phyloP scores from a whole-genome alignment of 2,797 vertebrate genomes.

The Sebastes alutus region DNA sequence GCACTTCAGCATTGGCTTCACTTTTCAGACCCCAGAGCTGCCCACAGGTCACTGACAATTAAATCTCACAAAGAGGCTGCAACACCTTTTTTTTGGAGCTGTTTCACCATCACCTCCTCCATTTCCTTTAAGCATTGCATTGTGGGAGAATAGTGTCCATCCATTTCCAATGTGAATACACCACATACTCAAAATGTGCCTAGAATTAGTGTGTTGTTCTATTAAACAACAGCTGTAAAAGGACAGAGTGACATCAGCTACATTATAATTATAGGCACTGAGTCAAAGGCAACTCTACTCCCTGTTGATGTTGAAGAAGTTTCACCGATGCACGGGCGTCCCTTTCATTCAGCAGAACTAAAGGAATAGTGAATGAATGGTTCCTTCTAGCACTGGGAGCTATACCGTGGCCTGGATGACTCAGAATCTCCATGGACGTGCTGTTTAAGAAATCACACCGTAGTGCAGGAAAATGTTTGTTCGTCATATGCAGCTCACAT shows the following conservation, averaged over 20 bases:
- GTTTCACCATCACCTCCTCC: background rate
- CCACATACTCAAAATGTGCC: background rate
- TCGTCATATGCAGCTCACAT: background rate
- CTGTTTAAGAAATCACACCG: background rate
- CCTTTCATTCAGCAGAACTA: background rate
- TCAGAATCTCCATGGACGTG: background rate
- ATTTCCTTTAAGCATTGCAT: background rate
- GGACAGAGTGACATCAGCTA: background rate
- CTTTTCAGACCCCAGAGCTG: too few species aligned
- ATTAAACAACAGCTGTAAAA: background rate
- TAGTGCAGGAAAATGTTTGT: background rate
- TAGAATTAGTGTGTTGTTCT: background rate
- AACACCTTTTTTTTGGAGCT: background rate
- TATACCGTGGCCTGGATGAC: background rate
- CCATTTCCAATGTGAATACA: background rate
- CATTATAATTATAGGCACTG: background rate
- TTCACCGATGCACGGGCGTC: background rate
- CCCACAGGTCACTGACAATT: background rate
- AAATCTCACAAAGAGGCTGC: background rate
- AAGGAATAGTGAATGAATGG: background rate
- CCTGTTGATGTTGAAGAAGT: background rate
- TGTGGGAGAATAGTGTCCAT: background rate
- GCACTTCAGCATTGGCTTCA: accelerated
- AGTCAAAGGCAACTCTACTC: background rate
- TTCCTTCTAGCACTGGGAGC: background rate